Evolutionary conservation across 2,113 vertebrate species (phyloP), one percentile per base, ranked within the genome.

Genomic region (Hiodon tergisus): DNA sequence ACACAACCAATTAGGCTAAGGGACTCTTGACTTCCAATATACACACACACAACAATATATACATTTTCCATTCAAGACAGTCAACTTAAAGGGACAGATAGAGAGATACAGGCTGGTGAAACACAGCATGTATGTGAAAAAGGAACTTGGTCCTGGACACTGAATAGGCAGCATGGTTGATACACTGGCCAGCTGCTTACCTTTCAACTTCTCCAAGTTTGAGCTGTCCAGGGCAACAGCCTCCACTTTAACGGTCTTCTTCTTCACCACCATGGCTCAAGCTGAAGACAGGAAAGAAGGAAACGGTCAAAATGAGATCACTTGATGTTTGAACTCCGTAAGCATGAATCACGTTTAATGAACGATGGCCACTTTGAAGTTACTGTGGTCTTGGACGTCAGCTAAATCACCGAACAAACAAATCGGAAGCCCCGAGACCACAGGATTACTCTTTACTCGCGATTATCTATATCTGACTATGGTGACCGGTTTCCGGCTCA

Each of bases 241-340:
- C 77, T 92, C 90, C 50, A 96, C 93, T 60, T 88, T 92, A n/a
- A 86, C 71, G 17, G 91, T 89, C 77, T 93, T 97, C 91, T 96
- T 99, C 90, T 96, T 98, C 51, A 93, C 82, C 87, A 95, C 95
- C 96, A 99, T 99, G 82, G 51, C 73, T 87, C 66, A 69, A 84
- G 77, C 68, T 66, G 47, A 79, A 7, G 68, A 8, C 6, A 75
- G 0, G 51, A 59, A 60, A 6, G 54, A 46, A 69, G 60, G 48
- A 47, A 59, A 16, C 14, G 14, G 48, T 68, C 11, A 50, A 13
- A 59, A 31, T 63, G 10, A 6, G 46, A 9, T 53, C 14, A 53
- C 46, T 55, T 31, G 31, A 31, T 31, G 31, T 31, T 31, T 31
- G 0, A 31, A 31, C 31, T 31, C 31, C 31, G 31, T 31, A 9